Evolutionary conservation across 1,140 invertebrate species (phyloP).

Genomic region (Bicyclus anynana): DNA sequence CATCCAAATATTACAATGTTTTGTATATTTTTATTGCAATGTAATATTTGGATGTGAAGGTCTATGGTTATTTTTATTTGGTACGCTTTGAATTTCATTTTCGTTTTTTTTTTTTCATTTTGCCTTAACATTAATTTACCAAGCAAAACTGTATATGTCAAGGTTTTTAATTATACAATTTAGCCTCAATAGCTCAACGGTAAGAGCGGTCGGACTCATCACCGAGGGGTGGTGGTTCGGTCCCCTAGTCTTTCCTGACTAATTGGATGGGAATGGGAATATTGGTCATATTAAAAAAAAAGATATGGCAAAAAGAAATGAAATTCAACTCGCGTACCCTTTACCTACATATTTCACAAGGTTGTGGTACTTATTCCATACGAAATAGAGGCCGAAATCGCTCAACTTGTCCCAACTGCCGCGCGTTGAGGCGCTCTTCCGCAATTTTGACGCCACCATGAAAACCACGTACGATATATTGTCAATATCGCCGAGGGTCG

Average conservation of each 20-base stretch:
- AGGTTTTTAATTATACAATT: too few relatives aligned
- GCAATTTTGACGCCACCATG: slow-evolving; percentile 62
- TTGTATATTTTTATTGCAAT: not conserved
- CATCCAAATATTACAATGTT: not conserved
- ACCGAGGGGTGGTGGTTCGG: too few relatives aligned
- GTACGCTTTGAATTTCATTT: slow-evolving; percentile 8
- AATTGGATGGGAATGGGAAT: too few relatives aligned
- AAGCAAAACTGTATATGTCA: too few relatives aligned
- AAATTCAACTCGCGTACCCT: slow-evolving; percentile 16
- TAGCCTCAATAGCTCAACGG: too few relatives aligned
- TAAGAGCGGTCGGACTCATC: too few relatives aligned
- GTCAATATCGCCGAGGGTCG: slow-evolving; percentile 60
- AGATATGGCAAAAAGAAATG: not conserved
- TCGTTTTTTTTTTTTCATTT: not conserved
- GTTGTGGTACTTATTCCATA: slow-evolving; percentile 42
- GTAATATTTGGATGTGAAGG: slow-evolving; percentile 1
- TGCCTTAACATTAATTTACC: not conserved
- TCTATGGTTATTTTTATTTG: not conserved
- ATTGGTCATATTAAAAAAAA: too few relatives aligned
- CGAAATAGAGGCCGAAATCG: slow-evolving; percentile 64
- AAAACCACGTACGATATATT: slow-evolving; percentile 64
- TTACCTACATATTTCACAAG: slow-evolving; percentile 10
- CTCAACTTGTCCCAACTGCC: slow-evolving; percentile 68
- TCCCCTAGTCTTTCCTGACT: too few relatives aligned
- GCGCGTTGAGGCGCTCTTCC: slow-evolving; percentile 61